Conservation (phyloP, 2,113 vertebrate species). For the Mustelus asterias region DNA sequence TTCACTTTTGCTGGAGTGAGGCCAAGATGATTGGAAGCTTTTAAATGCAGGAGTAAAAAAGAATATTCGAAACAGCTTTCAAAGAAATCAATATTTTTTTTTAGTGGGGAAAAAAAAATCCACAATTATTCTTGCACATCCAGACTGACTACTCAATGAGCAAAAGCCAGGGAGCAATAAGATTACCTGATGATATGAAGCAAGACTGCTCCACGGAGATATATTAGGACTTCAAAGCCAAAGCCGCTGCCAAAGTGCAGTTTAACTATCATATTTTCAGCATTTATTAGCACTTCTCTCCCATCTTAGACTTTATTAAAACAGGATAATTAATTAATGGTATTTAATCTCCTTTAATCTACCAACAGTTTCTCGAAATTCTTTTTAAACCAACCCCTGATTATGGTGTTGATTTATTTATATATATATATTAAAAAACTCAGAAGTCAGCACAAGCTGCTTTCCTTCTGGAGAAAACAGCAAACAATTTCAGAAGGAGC, state of each 20-base stretch:
- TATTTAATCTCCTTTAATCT: background rate
- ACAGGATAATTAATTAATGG: background rate
- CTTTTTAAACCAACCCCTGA: background rate
- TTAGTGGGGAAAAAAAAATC: background rate
- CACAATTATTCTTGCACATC: background rate
- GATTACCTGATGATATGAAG: background rate
- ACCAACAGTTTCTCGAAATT: background rate
- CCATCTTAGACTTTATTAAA: slow-evolving; percentile 4
- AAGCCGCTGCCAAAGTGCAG: background rate
- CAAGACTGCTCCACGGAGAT: background rate
- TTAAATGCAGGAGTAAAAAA: slow-evolving; percentile 2
- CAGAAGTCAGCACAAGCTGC: background rate
- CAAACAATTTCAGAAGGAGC: background rate
- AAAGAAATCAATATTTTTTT: background rate
- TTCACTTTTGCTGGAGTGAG: background rate
- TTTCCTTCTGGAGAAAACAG: background rate
- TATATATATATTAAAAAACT: too few relatives aligned
- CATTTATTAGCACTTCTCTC: background rate
- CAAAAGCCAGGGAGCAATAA: background rate
- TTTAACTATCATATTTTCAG: background rate
- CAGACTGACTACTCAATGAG: background rate
- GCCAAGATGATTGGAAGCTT: background rate
- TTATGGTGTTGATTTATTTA: background rate
- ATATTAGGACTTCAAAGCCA: background rate
- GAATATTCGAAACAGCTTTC: background rate